Base-by-base conservation (phyloP, 2,888 invertebrate genomes). In the Acrocera orbiculus region DNA sequence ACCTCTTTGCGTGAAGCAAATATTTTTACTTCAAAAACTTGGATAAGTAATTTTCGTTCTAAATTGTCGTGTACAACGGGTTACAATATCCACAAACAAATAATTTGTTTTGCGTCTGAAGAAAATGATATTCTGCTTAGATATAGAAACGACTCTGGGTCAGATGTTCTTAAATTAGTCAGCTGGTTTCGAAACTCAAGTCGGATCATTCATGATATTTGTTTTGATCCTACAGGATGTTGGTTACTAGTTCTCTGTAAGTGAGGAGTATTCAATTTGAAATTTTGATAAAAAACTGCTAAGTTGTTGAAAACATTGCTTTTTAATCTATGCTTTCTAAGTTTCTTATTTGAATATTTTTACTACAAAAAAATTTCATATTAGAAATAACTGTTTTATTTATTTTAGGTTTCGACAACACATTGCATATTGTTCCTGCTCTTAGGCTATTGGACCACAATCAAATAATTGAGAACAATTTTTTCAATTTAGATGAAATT, bases 181-280 rank as follows among this genome's bases (percentile, higher is more conserved):
- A 50, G 53, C 22, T 61, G 58, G 58, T 61, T 61, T 41, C 49
- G 50, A 3, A 52, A 54, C 20, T 50, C 51, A 31, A 48, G 51
- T 27, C 52, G 58, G 29, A 52, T 56, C 10, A 67, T 77, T 37
- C 67, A 74, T 51, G 74, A 74, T 50, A 64, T 85, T 54, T 82
- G 83, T 54, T 86, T 87, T 58, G 83, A 86, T 61, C 79, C 82
- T 2, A 70, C 76, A 38, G 85, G 83, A 34, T 73, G 49, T 34
- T 56, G 57, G 56, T 44, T 61, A 24, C 40, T 61, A 23, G 58
- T 59, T 38, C 46, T 61, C 20, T 61, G 59, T 59, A 49, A 57
- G 59, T 58, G 40, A 10, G n/a, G n/a, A n/a, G n/a, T n/a, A n/a
- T n/a, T n/a, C n/a, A n/a, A n/a, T n/a, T n/a, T n/a, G n/a, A n/a